These are phyloP conservation scores for Melanotaenia boesemani DNA, from an alignment of 2,797 vertebrate genomes.

Conservation along the genomic window DNA sequence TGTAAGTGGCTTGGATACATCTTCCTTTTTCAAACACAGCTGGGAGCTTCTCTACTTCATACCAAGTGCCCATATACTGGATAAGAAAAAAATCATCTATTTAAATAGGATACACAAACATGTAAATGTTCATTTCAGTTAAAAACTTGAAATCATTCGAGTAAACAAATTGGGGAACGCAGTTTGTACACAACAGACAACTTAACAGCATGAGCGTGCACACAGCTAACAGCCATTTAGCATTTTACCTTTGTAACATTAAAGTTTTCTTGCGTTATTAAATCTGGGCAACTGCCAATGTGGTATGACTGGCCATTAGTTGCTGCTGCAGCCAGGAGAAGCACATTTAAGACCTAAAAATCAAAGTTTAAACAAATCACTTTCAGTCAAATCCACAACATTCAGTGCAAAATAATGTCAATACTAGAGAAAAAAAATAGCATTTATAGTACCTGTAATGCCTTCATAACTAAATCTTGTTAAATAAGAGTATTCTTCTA, in stretches of 20 bases:
- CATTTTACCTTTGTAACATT: slow-evolving; percentile 42
- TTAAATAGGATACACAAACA: neutral
- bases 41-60: slow-evolving; percentile 87
- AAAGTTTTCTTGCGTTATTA: slow-evolving; percentile 54
- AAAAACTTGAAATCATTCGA: neutral
- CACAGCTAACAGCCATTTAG: neutral
- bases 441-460: slow-evolving; percentile 31
- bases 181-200: neutral
- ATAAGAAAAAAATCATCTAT: neutral
- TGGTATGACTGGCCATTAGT: slow-evolving; percentile 48
- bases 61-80: slow-evolving; percentile 86
- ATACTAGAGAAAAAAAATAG: neutral
- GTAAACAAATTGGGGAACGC: neutral
- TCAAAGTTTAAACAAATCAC: neutral
- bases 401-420: neutral
- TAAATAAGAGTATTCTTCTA: neutral
- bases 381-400: neutral
- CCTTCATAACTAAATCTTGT: slow-evolving; percentile 25
- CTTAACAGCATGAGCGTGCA: neutral
- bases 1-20: slow-evolving; percentile 84
- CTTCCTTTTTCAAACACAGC: slow-evolving; percentile 81
- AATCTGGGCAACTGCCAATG: slow-evolving; percentile 12
- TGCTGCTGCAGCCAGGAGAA: slow-evolving; percentile 27
- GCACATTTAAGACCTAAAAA: slow-evolving; percentile 36
- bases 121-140: neutral